phyloP scores from a whole-genome alignment of 1,140 invertebrate species.

The Radopholus similis region DNA sequence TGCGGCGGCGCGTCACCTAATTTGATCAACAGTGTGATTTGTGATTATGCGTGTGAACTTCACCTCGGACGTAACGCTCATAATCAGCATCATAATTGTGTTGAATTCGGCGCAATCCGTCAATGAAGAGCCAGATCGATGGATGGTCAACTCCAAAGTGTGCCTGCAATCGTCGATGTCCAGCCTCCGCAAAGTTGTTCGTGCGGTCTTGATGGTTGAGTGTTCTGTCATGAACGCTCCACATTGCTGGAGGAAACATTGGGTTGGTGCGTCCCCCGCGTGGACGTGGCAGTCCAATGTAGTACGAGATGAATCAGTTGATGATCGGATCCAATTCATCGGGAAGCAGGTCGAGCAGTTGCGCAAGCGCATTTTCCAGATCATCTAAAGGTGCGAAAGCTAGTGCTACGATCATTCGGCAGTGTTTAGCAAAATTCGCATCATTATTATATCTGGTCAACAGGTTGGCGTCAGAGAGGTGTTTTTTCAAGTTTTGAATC shows the following conservation, averaged over 20 bases:
- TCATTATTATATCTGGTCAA: no score
- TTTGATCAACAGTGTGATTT: no score
- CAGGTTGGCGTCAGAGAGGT: no score
- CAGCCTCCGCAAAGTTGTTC: constrained; percentile 43
- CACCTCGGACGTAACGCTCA: constrained; percentile 24
- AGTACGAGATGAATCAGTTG: not conserved
- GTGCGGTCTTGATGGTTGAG: constrained; percentile 26
- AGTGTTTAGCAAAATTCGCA: no score
- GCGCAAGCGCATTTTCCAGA: no score
- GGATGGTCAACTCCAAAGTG: constrained; percentile 35
- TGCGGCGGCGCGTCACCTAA: not conserved
- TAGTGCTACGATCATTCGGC: no score
- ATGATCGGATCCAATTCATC: no score
- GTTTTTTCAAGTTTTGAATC: no score
- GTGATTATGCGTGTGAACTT: no score
- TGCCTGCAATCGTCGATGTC: constrained; percentile 25
- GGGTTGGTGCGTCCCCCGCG: not conserved
- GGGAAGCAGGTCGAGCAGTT: no score
- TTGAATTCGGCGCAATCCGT: constrained; percentile 29
- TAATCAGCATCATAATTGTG: constrained; percentile 26
- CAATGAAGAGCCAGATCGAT: constrained; percentile 38
- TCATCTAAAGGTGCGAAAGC: no score
- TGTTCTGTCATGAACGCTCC: constrained; percentile 29
- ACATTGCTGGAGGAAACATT: not conserved
- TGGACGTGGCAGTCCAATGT: not conserved